These are phyloP conservation scores for Melangyna quadrimaculata DNA, from an alignment of 2,888 invertebrate genomes.

Conservation along the genomic window DNA sequence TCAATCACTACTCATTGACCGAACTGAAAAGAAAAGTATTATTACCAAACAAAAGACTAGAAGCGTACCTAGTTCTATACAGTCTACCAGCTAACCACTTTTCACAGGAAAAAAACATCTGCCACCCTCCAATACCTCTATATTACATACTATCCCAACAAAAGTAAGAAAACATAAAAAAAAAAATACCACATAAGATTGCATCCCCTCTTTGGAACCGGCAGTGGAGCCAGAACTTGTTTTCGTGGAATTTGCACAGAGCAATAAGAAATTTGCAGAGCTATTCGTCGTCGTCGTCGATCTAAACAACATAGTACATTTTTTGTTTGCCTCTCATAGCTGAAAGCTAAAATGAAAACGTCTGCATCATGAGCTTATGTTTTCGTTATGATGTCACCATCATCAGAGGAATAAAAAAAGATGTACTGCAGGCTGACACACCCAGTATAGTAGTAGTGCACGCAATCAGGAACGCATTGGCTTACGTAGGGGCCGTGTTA, in stretches of 20 bases:
- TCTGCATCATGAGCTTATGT: conserved; percentile 70
- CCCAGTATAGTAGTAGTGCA: conserved; percentile 20
- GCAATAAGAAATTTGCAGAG: conserved; percentile 12
- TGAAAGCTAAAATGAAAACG: conserved; percentile 67
- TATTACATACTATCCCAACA: conserved; percentile 15
- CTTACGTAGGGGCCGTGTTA: background rate
- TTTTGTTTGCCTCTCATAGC: conserved; percentile 24
- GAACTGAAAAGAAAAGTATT: background rate
- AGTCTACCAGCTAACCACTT: conserved; percentile 40
- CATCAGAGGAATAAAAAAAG: conserved; percentile 47
- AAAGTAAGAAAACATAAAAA: background rate
- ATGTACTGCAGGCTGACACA: conserved; percentile 56
- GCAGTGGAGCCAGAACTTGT: conserved; percentile 33
- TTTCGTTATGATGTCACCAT: conserved; percentile 71
- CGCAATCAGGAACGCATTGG: background rate
- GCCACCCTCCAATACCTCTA: conserved; percentile 32
- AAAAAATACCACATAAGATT: conserved; percentile 4
- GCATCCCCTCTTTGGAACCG: background rate
- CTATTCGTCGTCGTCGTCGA: conserved; percentile 19
- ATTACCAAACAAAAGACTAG: background rate
- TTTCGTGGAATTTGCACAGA: conserved; percentile 60
- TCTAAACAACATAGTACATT: background rate
- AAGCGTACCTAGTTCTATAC: background rate
- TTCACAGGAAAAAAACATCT: conserved; percentile 10
- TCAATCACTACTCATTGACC: too few species aligned